Conservation (phyloP, 2,797 vertebrate genomes). For the Chiloscyllium punctatum region DNA sequence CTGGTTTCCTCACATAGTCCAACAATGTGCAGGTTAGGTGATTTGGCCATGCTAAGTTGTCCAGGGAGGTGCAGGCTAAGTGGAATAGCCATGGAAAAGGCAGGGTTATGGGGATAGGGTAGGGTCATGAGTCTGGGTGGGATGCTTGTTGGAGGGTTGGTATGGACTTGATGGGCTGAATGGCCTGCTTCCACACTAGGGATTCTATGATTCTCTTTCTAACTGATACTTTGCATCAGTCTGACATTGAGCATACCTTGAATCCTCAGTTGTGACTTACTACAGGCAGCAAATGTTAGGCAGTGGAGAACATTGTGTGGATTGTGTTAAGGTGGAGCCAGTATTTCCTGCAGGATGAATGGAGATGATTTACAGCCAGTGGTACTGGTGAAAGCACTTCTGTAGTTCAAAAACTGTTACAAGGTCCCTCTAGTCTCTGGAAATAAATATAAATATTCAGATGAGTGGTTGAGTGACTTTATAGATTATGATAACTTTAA, state of each 20-base stretch:
- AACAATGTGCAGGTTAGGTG: too few species aligned
- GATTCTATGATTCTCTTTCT: too few species aligned
- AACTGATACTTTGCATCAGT: too few species aligned
- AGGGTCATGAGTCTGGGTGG: too few species aligned
- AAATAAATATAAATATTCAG: slow-evolving; percentile 24
- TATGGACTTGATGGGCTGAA: too few species aligned
- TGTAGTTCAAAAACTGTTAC: background rate
- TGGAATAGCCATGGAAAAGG: too few species aligned
- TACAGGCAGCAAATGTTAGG: background rate
- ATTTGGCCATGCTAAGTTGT: too few species aligned
- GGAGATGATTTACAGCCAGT: background rate
- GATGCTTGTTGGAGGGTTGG: too few species aligned
- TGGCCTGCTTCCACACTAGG: too few species aligned
- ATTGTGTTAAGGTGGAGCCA: background rate
- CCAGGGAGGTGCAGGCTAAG: too few species aligned
- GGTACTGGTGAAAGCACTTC: background rate
- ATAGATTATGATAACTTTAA: background rate
- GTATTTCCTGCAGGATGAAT: background rate
- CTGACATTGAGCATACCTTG: background rate
- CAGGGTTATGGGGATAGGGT: too few species aligned
- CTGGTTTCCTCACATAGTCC: too few species aligned
- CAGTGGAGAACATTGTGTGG: background rate
- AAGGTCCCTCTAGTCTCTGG: background rate
- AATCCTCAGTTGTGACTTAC: background rate
- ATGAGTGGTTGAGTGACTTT: background rate